Evolutionary conservation across 2,888 invertebrate genomes (phyloP).

Genomic region (Erpobdella octoculata): DNA sequence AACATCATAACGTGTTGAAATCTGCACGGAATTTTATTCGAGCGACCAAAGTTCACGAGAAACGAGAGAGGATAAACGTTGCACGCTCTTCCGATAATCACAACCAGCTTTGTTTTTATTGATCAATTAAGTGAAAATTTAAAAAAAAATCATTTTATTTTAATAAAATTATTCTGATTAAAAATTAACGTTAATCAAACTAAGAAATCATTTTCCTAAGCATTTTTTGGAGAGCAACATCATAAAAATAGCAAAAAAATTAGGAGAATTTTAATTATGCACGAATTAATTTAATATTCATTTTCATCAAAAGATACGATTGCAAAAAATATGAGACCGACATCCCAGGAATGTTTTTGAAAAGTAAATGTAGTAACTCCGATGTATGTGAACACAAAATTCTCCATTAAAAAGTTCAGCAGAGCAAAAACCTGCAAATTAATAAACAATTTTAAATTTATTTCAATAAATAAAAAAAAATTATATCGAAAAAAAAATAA

Average conservation of each 20-base stretch:
- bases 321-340: conserved; percentile 80
- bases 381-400: conserved; percentile 96
- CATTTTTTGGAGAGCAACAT: not conserved
- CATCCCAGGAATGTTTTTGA: conserved; percentile 85
- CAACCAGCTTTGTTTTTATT: conserved; percentile 85
- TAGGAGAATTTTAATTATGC: not conserved
- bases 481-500: too few species aligned
- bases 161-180: not conserved
- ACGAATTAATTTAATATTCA: too few species aligned
- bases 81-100: conserved; percentile 81
- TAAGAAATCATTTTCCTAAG: not conserved
- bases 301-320: conserved; percentile 74
- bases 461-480: not conserved
- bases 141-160: not conserved
- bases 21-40: conserved; percentile 72
- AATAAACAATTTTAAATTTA: not conserved
- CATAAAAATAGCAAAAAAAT: not conserved
- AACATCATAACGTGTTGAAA: conserved; percentile 97
- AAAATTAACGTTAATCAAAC: not conserved
- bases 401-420: conserved; percentile 89
- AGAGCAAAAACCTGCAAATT: conserved; percentile 67
- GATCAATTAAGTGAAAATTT: conserved; percentile 37
- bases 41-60: conserved; percentile 81
- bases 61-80: conserved; percentile 92
- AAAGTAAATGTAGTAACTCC: conserved; percentile 98